Percentiles rank a stretch among this genome's conserved stretches.
Conservation (phyloP, 2,888 invertebrate genomes). For the Zhuqinia jingwanae region DNA sequence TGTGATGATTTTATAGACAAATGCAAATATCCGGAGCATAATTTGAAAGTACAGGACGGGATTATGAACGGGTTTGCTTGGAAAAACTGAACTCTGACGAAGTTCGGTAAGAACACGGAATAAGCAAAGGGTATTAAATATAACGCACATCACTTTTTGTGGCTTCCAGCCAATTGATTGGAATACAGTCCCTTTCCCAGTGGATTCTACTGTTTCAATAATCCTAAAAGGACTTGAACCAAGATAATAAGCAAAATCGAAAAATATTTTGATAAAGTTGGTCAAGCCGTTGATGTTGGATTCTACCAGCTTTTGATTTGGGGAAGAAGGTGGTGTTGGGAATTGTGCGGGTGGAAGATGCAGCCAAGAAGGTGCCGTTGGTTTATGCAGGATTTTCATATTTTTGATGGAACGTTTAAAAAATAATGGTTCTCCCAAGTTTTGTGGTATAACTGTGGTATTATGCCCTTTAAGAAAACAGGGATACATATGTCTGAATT, state of each 20-base stretch:
- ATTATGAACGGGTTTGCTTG: not conserved
- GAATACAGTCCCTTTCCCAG: not conserved
- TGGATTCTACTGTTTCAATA: not conserved
- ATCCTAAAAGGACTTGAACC: constrained; percentile 6
- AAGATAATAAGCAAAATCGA: constrained; percentile 33
- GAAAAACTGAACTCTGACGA: not conserved
- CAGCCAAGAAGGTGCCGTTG: too few relatives aligned
- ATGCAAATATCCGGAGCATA: constrained; percentile 27
- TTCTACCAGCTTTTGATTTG: too few relatives aligned
- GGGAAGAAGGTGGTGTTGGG: too few relatives aligned
- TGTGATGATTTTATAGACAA: not conserved
- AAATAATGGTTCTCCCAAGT: too few relatives aligned
- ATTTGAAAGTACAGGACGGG: constrained; percentile 39
- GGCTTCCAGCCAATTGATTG: not conserved
- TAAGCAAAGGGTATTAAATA: not conserved
- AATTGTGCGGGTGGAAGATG: too few relatives aligned
- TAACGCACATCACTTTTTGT: constrained; percentile 16
- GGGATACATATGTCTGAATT: too few relatives aligned
- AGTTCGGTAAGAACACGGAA: constrained; percentile 9
- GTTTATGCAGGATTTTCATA: too few relatives aligned
- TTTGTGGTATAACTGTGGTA: too few relatives aligned
- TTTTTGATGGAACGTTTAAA: too few relatives aligned
- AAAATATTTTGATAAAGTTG: constrained; percentile 19
- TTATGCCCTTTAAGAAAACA: too few relatives aligned
- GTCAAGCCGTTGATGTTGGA: not conserved